Percentiles rank a stretch among this genome's conserved stretches.
Evolutionary conservation across 2,888 invertebrate species (phyloP).

Genomic region (Chrysotoxum bicinctum): DNA sequence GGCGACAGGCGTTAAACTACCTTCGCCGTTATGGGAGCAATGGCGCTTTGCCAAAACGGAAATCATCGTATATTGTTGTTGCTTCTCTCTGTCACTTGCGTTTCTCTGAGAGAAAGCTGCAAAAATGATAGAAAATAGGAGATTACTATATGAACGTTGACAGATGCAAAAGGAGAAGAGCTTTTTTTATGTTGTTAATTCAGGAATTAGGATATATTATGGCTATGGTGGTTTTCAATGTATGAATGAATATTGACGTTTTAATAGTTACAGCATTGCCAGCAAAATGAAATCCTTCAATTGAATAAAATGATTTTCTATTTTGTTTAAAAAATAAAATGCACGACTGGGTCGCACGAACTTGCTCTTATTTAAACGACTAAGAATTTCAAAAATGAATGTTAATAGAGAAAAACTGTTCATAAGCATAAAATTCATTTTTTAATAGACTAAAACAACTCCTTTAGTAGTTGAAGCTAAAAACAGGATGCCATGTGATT

Average conservation of each 20-base stretch:
- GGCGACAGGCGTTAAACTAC: constrained; percentile 66
- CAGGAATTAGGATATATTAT: too few relatives aligned
- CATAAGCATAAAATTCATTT: too few relatives aligned
- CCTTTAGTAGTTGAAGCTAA: too few relatives aligned
- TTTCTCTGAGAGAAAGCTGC: constrained; percentile 50
- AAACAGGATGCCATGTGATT: too few relatives aligned
- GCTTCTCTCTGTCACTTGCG: background rate
- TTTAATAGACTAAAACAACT: too few relatives aligned
- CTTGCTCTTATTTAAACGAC: too few relatives aligned
- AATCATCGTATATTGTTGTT: constrained; percentile 1
- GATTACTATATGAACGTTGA: constrained; percentile 8
- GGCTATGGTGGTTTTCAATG: background rate
- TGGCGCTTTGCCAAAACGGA: constrained; percentile 52
- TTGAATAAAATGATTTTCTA: background rate
- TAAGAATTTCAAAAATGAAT: too few relatives aligned
- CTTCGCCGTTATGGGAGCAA: constrained; percentile 36
- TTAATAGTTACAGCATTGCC: constrained; percentile 19
- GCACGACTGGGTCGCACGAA: too few relatives aligned
- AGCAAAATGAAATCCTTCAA: background rate
- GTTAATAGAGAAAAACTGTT: too few relatives aligned
- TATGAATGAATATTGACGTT: constrained; percentile 46
- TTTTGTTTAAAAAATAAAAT: too few relatives aligned
- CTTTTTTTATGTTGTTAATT: constrained; percentile 33
- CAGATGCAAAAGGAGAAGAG: constrained; percentile 35
- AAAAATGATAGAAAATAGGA: constrained; percentile 26